Evolutionary conservation across 2,797 vertebrate species (phyloP), one percentile per base, ranked within the genome.

Genomic region (Ptychadena robeensis): DNA sequence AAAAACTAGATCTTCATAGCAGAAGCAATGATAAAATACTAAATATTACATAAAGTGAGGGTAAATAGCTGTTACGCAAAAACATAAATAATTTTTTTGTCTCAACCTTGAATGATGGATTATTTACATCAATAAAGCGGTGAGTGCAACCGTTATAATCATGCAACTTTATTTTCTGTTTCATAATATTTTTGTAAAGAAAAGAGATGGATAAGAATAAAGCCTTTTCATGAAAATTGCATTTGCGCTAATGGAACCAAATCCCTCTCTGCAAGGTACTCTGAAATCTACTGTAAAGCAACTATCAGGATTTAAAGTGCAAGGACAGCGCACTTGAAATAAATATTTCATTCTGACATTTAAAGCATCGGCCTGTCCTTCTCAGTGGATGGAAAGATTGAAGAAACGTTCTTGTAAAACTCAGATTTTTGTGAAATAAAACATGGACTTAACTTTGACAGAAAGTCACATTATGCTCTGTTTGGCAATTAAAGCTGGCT

Each of bases 241-340:
- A 83, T 83, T 83, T 78, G 72, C 44, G 34, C 74, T 78, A 83
- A 83, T 83, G 81, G 81, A 78, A 79, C 38, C 25, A 77, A 82
- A 74, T 77, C 53, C n/a, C 35, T 15, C 66, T 72, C 34, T 68
- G 68, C 40, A 37, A 78, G 61, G 68, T 79, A 65, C 27, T 44
- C 64, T 76, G 48, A 82, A 82, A 61, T 67, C 63, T 66, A 67
- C 65, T 38, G 80, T 70, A 70, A 76, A 38, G 57, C 73, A 82
- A 82, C 6, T 59, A 82, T 25, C 35, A 69, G 74, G 66, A 57
- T 78, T 82, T 83, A 83, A 66, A 83, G 74, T 83, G 53, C 65
- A 70, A 82, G 80, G 65, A 76, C 73, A 82, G 12, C 40, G 53
- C 69, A 73, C 65, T 48, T 10, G 1, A 78, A 71, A 78, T 78